Conservation (phyloP, 2,797 vertebrate genomes). For the Poeciliopsis paucimaculata region DNA sequence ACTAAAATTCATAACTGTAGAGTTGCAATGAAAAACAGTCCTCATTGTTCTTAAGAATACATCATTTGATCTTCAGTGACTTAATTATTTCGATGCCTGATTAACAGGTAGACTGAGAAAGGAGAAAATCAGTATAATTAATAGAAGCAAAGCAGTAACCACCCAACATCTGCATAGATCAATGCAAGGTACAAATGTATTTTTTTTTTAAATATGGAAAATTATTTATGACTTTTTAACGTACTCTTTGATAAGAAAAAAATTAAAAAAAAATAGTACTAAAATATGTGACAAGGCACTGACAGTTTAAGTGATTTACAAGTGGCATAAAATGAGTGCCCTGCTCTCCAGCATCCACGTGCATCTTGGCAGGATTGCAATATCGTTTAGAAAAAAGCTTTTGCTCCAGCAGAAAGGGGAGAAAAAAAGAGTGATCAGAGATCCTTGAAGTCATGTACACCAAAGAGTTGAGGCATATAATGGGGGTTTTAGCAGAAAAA, state of each 20-base stretch:
- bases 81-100: background rate
- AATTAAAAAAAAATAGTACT: background rate
- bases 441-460: background rate
- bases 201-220: background rate
- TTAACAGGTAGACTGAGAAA: background rate
- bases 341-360: background rate
- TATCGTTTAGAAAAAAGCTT: background rate
- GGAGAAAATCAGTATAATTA: conserved; percentile 1
- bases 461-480: background rate
- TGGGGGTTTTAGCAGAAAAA: background rate
- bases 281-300: background rate
- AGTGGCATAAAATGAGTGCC: background rate
- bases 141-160: background rate
- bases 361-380: background rate
- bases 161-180: background rate
- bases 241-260: background rate
- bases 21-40: background rate
- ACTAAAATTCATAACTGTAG: background rate
- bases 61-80: background rate
- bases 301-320: conserved; percentile 6
- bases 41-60: background rate
- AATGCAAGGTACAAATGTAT: background rate
- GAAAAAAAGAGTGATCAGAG: background rate
- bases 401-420: background rate
- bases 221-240: background rate